Conservation (phyloP, 2,797 vertebrate genomes). For the Coregonus suidteri region DNA sequence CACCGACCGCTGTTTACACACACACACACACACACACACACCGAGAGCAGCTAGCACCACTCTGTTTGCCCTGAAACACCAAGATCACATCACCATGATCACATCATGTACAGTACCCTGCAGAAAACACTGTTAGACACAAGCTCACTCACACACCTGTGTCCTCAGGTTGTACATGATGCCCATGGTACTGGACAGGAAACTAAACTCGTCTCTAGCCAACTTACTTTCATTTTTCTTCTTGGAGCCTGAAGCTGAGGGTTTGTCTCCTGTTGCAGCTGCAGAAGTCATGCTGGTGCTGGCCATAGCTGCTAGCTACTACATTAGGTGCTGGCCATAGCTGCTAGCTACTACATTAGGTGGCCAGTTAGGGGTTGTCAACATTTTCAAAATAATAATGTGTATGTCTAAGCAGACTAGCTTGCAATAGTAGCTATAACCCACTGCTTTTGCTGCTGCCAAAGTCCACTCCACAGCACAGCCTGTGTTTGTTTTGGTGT, state of each 20-base stretch:
- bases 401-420: no score
- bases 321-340: background rate
- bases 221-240: constrained; percentile 95
- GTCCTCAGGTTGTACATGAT: constrained; percentile 95
- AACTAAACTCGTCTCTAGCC: constrained; percentile 90
- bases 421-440: background rate
- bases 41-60: constrained; percentile 82
- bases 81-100: constrained; percentile 90
- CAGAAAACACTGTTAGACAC: constrained; percentile 11
- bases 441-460: constrained; percentile 16
- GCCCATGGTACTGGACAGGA: constrained; percentile 92
- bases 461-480: background rate
- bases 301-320: background rate
- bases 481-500: constrained; percentile 41
- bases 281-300: constrained; percentile 77
- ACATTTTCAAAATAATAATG: background rate
- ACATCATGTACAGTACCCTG: constrained; percentile 95
- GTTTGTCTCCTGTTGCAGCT: constrained; percentile 81
- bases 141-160: constrained; percentile 76
- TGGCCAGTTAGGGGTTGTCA: background rate
- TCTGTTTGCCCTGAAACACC: constrained; percentile 93
- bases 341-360: background rate
- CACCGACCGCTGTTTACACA: no score
- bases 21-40: no score
- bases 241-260: constrained; percentile 75